Conservation (phyloP, 1,140 invertebrate species). For the Ooceraea biroi region DNA sequence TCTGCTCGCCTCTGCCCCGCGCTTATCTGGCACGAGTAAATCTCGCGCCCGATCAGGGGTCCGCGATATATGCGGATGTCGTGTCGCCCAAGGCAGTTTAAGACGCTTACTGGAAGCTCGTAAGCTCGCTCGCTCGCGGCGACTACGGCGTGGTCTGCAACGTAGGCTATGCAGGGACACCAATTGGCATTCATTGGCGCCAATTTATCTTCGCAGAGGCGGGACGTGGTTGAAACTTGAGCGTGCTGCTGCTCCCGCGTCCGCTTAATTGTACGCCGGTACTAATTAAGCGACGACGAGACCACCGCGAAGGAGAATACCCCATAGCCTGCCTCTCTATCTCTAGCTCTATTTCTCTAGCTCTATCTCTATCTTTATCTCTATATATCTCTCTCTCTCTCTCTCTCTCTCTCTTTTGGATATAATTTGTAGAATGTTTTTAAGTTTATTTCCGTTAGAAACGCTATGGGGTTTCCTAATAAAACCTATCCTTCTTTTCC, state of each 20-base stretch:
- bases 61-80: slow-evolving; percentile 63
- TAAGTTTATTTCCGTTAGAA: slow-evolving; percentile 38
- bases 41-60: slow-evolving; percentile 58
- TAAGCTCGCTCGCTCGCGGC: slow-evolving; percentile 31
- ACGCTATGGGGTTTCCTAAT: neutral
- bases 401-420: neutral
- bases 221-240: slow-evolving; percentile 72
- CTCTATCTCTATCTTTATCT: no score
- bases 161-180: slow-evolving; percentile 46
- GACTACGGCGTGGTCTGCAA: slow-evolving; percentile 32
- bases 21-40: slow-evolving; percentile 65
- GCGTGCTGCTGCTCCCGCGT: slow-evolving; percentile 55
- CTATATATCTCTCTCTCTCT: no score
- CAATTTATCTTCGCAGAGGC: slow-evolving; percentile 74
- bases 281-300: slow-evolving; percentile 77
- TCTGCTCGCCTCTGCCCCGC: slow-evolving; percentile 5
- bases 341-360: neutral
- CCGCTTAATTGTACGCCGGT: slow-evolving; percentile 75
- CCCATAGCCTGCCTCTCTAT: neutral
- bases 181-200: slow-evolving; percentile 79
- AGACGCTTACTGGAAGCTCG: slow-evolving; percentile 62
- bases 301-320: slow-evolving; percentile 45
- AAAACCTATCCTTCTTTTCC: no score
- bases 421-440: slow-evolving; percentile 38
- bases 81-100: slow-evolving; percentile 59